Base-by-base conservation (phyloP, 2,888 invertebrate species). In the Proisotoma minuta region DNA sequence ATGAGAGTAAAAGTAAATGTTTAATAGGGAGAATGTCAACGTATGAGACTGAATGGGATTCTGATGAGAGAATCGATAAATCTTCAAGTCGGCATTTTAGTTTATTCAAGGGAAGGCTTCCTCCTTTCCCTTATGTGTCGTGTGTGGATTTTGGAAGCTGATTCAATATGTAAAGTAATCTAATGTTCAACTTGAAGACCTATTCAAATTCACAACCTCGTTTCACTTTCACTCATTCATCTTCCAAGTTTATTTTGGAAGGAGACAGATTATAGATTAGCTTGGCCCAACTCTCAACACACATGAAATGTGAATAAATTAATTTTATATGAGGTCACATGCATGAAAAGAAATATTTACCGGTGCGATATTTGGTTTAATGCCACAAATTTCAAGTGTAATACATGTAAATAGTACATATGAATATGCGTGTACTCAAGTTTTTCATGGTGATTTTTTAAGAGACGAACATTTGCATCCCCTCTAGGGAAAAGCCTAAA, bases 161-260 rank as follows among this genome's bases (percentile, higher is more conserved):
- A 43, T 43, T 43, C 20, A 43, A 12, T 43, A 43, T 43, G 43
- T 43, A 12, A 43, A 43, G 43, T 43, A 43, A 43, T 12, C 43
- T 43, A 43, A 43, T 43, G 18, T 43, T n/a, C 10, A n/a, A n/a
- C 4, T 5, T 12, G 43, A n/a, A 43, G 43, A 43, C 43, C 43
- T 43, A 18, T 43, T 43, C 34, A 34, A 34, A 34, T 34, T 34
- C 15, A 10, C 43, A 43, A 43, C 20, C 20, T n/a, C 18, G 43
- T 43, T 43, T 43, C 43, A 43, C 43, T 43, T 43, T 43, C 18
- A n/a, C 43, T 43, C 43, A 43, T 43, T 43, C 43, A 43, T 43
- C 43, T 43, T 43, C 43, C 15, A 15, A 34, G 34, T 10, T 15
- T 34, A 15, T 34, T 8, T n/a, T 43, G 43, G 5, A n/a, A 12